Evolutionary conservation across 1,140 invertebrate genomes (phyloP).

Genomic region (Drosophila mauritiana): DNA sequence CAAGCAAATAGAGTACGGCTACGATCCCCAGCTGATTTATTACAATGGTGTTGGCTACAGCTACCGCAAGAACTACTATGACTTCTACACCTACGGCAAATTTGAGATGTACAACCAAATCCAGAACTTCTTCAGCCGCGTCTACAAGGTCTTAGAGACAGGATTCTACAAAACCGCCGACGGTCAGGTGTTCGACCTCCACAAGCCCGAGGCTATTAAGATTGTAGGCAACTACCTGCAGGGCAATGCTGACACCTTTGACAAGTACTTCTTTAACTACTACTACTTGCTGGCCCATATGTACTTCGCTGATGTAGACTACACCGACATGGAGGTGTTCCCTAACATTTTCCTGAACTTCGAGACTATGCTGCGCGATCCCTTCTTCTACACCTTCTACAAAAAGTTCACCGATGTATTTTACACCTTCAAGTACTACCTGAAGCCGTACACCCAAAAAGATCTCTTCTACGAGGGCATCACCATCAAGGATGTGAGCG

Average conservation of each 20-base stretch:
- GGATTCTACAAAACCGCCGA: conserved; percentile 86
- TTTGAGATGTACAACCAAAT: conserved; percentile 64
- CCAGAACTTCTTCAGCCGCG: conserved; percentile 86
- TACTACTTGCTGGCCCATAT: conserved; percentile 86
- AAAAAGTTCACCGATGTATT: conserved; percentile 86
- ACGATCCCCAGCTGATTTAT: conserved; percentile 87
- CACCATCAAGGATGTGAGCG: conserved; percentile 87
- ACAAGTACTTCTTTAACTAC: conserved; percentile 86
- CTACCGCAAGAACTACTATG: conserved; percentile 85
- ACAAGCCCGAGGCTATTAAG: conserved; percentile 86
- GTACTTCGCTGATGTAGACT: conserved; percentile 82
- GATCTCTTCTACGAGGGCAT: conserved; percentile 87
- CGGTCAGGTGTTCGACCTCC: conserved; percentile 86
- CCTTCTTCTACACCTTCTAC: conserved; percentile 88
- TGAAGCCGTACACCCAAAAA: conserved; percentile 87
- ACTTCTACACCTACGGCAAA: conserved; percentile 68
- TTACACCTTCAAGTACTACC: conserved; percentile 85
- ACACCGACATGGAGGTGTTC: conserved; percentile 62
- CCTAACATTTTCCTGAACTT: conserved; percentile 85
- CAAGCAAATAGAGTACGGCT: conserved; percentile 87
- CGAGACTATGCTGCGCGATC: conserved; percentile 88
- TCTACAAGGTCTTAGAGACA: conserved; percentile 87
- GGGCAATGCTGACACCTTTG: conserved; percentile 88
- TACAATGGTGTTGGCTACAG: conserved; percentile 89
- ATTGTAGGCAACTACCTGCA: conserved; percentile 89